These are phyloP conservation scores for Callyntrura sp. DNA, from an alignment of 2,888 invertebrate species.

Conservation along the genomic window DNA sequence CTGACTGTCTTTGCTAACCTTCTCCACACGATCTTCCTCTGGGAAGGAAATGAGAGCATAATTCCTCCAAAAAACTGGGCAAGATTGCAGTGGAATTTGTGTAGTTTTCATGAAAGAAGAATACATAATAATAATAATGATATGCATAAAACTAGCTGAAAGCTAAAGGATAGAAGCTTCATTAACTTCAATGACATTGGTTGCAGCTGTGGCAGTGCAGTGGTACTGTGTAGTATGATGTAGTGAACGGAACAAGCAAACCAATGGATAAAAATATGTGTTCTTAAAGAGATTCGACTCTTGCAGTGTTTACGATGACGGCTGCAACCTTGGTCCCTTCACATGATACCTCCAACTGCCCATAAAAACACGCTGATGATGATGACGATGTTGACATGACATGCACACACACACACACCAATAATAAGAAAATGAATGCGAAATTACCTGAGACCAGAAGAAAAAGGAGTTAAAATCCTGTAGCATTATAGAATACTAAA, in stretches of 20 bases:
- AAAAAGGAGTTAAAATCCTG: conserved; percentile 26
- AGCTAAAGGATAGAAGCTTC: conserved; percentile 27
- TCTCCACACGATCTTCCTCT: conserved; percentile 11
- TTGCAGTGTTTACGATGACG: conserved; percentile 37
- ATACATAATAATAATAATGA: background rate
- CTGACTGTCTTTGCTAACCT: no score
- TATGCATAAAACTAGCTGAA: conserved; percentile 2
- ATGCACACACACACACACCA: no score
- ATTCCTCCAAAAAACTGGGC: conserved; percentile 19
- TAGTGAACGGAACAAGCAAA: no score
- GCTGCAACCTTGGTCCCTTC: conserved; percentile 54
- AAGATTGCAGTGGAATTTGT: conserved; percentile 7
- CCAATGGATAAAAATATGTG: conserved; percentile 16
- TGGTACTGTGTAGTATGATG: no score
- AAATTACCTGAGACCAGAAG: background rate
- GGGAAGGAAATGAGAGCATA: conserved; percentile 47
- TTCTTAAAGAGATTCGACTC: background rate
- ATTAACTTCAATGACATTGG: conserved; percentile 62
- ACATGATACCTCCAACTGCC: conserved; percentile 35
- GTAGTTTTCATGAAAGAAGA: conserved; percentile 20
- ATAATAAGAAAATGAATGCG: background rate
- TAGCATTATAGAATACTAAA: background rate
- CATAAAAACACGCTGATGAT: background rate
- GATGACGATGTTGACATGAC: conserved; percentile 34
- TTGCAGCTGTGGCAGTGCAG: background rate